Evolutionary conservation across 2,888 invertebrate species (phyloP), one percentile per base, ranked within the genome.

Genomic region (Mayetiola destructor): DNA sequence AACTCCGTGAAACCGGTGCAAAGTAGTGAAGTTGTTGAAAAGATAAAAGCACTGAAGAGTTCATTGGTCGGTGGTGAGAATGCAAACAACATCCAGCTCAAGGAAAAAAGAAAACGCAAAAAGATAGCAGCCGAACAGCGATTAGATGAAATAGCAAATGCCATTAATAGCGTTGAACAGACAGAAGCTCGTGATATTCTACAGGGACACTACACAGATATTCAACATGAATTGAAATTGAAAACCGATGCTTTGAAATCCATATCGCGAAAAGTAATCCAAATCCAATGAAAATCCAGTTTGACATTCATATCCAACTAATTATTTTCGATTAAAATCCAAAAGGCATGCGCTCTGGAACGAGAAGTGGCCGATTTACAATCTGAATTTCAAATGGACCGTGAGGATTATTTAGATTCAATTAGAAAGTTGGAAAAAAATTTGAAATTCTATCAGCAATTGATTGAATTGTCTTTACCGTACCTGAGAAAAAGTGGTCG

Each of bases 401-500:
- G 88, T 2, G 80, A 84, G n/a, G 88, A 88, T 67, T 89, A 88
- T 66, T 70, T 90, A 61, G 88, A 89, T 65, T 84, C 87, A 1
- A 87, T 89, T 32, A 74, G 88, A 18, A 77, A 80, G 61, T 82
- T 87, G 64, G 84, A 86, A 58, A 78, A 79, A 61, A 80, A 83
- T 63, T 66, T 84, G 21, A 81, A 82, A 67, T 75, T 88, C 42
- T 70, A 82, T 61, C 77, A 80, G 57, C 80, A 80, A 64, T 76
- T 84, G n/a, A 66, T 79, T 3, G 79, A 80, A 29, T 81, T 80
- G 68, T 76, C 87, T 5, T 77, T 81, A 56, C 82, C 82, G 1
- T 79, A 81, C 40, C 71, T 89, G 27, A 77, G 84, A 42, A 79
- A 80, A 61, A 85, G 85, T 64, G 84, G 83, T 64, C 87, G 85